phyloP scores from a whole-genome alignment of 2,888 invertebrate species.

The Eupithecia subfuscata region DNA sequence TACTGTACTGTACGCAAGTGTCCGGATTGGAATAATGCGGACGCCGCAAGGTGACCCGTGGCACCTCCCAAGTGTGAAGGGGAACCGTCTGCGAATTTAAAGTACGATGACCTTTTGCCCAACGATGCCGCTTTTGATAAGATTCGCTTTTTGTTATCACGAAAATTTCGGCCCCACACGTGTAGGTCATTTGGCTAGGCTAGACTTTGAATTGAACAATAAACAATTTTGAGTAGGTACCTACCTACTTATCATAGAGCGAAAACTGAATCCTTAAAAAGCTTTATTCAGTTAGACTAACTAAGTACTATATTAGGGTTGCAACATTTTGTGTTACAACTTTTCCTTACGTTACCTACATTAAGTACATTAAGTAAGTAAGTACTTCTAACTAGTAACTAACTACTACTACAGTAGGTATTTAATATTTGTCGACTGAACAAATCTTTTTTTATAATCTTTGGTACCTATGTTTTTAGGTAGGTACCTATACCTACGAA shows the following conservation, averaged over 20 bases:
- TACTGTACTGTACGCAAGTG: too few species aligned
- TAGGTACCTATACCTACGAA: too few species aligned
- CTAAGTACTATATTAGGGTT: too few species aligned
- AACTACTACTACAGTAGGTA: too few species aligned
- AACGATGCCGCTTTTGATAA: slow-evolving; percentile 36
- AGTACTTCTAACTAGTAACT: too few species aligned
- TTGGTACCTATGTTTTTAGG: too few species aligned
- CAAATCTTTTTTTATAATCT: too few species aligned
- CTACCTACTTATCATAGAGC: background rate
- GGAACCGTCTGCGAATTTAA: slow-evolving; percentile 46
- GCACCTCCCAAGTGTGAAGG: slow-evolving; percentile 53
- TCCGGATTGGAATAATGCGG: slow-evolving; percentile 19
- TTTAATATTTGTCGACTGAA: too few species aligned
- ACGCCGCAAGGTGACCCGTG: slow-evolving; percentile 50
- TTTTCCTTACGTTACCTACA: too few species aligned
- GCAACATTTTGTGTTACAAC: too few species aligned
- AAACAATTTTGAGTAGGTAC: background rate
- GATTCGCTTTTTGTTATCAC: slow-evolving; percentile 28
- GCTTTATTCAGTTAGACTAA: too few species aligned
- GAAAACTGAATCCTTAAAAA: background rate
- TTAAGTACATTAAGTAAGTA: too few species aligned
- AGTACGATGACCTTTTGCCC: slow-evolving; percentile 50
- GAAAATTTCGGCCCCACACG: slow-evolving; percentile 17
- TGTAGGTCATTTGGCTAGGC: slow-evolving; percentile 22
- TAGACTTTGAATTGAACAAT: background rate